phyloP scores from a whole-genome alignment of 2,888 invertebrate genomes.

The Chloroclystis v-ata region DNA sequence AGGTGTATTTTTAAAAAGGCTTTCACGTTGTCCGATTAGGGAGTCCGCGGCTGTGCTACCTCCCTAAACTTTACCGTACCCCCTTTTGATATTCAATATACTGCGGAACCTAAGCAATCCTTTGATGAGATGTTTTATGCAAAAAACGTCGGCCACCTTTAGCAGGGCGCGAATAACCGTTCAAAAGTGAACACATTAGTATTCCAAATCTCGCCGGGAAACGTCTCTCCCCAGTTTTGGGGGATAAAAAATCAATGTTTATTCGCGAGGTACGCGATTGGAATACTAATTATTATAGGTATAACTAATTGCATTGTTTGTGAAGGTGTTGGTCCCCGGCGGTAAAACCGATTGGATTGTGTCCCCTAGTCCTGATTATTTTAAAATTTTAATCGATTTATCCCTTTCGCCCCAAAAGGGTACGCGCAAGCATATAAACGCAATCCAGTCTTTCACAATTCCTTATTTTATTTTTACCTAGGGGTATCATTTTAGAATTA shows the following conservation, averaged over 20 bases:
- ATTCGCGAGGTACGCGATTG: conserved; percentile 67
- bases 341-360: conserved; percentile 41
- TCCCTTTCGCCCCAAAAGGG: conserved; percentile 14
- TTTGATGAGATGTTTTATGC: conserved; percentile 79
- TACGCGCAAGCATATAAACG: conserved; percentile 14
- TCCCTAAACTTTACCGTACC: conserved; percentile 64
- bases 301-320: conserved; percentile 71
- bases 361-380: conserved; percentile 33
- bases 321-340: conserved; percentile 47
- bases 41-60: conserved; percentile 58
- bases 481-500: no score
- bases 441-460: conserved; percentile 10
- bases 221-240: conserved; percentile 64
- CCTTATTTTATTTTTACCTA: conserved; percentile 18
- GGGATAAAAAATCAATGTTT: conserved; percentile 78
- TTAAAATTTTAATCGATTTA: conserved; percentile 32
- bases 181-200: conserved; percentile 77
- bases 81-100: conserved; percentile 79
- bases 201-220: conserved; percentile 62
- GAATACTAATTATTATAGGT: conserved; percentile 68
- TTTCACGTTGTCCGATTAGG: conserved; percentile 68
- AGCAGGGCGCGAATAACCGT: conserved; percentile 74
- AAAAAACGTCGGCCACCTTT: conserved; percentile 75
- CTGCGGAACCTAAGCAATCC: conserved; percentile 73
- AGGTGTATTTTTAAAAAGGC: conserved; percentile 75